Conservation (phyloP, 2,113 vertebrate species). For the Pagrus major region DNA sequence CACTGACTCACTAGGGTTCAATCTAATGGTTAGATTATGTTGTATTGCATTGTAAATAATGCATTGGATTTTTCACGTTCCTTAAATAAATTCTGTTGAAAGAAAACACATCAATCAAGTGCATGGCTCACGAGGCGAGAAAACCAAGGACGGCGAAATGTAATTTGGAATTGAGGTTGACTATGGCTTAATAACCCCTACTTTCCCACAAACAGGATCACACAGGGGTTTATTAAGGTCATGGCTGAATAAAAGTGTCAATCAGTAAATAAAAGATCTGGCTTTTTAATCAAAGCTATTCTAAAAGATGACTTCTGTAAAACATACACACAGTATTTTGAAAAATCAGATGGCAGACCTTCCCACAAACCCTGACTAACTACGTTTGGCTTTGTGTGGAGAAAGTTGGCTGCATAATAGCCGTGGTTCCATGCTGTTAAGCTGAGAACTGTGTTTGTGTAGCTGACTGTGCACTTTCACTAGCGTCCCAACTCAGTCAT, state of each 20-base stretch:
- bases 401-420: conserved; percentile 24
- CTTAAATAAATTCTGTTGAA: conserved; percentile 14
- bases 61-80: neutral
- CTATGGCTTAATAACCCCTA: conserved; percentile 1
- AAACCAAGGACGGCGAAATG: conserved; percentile 8
- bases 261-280: neutral
- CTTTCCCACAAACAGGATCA: conserved; percentile 20
- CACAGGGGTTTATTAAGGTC: neutral
- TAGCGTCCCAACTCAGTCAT: conserved; percentile 32
- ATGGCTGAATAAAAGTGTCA: conserved; percentile 18
- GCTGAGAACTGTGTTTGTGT: conserved; percentile 34
- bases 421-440: conserved; percentile 26
- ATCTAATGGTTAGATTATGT: conserved; percentile 2
- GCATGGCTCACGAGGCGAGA: conserved; percentile 24
- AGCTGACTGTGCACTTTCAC: conserved; percentile 40
- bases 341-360: conserved; percentile 8
- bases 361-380: neutral
- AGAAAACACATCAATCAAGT: conserved; percentile 42
- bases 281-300: conserved; percentile 6
- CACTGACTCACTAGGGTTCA: neutral
- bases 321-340: neutral
- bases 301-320: neutral
- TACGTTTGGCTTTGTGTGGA: conserved; percentile 21
- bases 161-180: conserved; percentile 27
- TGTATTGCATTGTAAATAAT: conserved; percentile 36